Base-by-base conservation (phyloP, 2,888 invertebrate genomes). In the Cerastis rubricosa region DNA sequence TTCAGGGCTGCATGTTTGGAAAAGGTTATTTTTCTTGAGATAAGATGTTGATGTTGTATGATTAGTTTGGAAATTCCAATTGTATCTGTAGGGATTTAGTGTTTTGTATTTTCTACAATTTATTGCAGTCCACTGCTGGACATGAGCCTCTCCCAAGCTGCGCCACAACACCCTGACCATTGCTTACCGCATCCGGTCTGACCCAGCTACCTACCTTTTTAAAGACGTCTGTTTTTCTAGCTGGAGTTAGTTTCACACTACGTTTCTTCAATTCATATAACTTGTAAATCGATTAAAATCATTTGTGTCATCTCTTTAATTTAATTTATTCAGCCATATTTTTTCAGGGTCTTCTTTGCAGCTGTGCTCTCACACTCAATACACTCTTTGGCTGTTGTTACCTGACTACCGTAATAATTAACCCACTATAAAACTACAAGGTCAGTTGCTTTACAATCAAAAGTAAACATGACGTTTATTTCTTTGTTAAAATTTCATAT, bases 1-100 rank as follows among this genome's bases (percentile, higher is more conserved):
- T 71, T 84, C 69, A 80, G 76, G 76, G 72, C 17, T 83, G 68
- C 54, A 57, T 14, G 45, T 12, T 54, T 67, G n/a, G 61, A 1
- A 82, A n/a, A 19, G 12, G 17, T 22, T 66, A 17, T 43, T 29
- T 47, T 25, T 19, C 45, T 40, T 29, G n/a, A 43, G 54, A 64
- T 76, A 81, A 57, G 25, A 54, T 45, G 17, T 17, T 69, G 25
- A n/a, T 59, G 8, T 61, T 54, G 14, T 70, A 57, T 70, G 9
- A 17, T 66, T 49, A 59, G 17, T 40, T 61, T 69, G 47, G 35
- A 7, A 67, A 59, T 66, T 25, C 71, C 66, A 70, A 22, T n/a
- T 43, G 19, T 45, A 11, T 63, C 17, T 47, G 49, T 8, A 14
- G n/a, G 40, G 14, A 47, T 63, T 47, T 47, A 57, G 64, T 25